Evolutionary conservation across 2,888 invertebrate species (phyloP), one percentile per base, ranked within the genome.

Genomic region (Gnatocerus cornutus): DNA sequence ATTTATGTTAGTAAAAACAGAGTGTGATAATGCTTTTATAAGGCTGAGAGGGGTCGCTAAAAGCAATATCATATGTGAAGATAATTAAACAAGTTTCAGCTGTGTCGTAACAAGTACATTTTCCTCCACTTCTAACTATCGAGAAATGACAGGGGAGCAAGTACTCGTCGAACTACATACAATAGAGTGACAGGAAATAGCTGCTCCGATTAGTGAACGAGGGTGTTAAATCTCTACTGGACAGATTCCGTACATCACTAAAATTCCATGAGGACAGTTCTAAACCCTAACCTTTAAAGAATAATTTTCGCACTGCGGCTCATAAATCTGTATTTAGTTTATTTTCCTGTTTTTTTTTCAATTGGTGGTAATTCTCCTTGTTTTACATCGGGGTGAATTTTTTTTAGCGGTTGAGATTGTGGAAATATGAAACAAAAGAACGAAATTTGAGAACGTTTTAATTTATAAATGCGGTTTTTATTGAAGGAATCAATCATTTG

Each of bases 381-480:
- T 13, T 55, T 46, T 46, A 59, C 46, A 27, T 14, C 59, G 16
- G 33, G 21, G 21, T 21, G 21, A 21, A 21, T 21, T n/a, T n/a
- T n/a, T n/a, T n/a, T n/a, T n/a, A n/a, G n/a, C n/a, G n/a, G n/a
- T n/a, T n/a, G n/a, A n/a, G n/a, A n/a, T n/a, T n/a, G n/a, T n/a
- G n/a, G n/a, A n/a, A n/a, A n/a, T n/a, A n/a, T n/a, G n/a, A n/a
- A n/a, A n/a, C n/a, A n/a, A n/a, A n/a, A 4, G 21, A 4, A 21
- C 21, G 21, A 21, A 21, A 33, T 53, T 53, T 53, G 13, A 12
- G 37, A 10, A 33, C n/a, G 16, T 33, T 37, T 27, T 56, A 56
- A 59, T 59, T 46, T 43, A 5, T 45, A 59, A 59, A 46, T 45
- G 59, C 7, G 43, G 59, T 46, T 59, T 59, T 59, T 59, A 59